Evolutionary conservation across 2,113 vertebrate genomes (phyloP), one percentile per base, ranked within the genome.

Genomic region (Sinocyclocheilus grahami): DNA sequence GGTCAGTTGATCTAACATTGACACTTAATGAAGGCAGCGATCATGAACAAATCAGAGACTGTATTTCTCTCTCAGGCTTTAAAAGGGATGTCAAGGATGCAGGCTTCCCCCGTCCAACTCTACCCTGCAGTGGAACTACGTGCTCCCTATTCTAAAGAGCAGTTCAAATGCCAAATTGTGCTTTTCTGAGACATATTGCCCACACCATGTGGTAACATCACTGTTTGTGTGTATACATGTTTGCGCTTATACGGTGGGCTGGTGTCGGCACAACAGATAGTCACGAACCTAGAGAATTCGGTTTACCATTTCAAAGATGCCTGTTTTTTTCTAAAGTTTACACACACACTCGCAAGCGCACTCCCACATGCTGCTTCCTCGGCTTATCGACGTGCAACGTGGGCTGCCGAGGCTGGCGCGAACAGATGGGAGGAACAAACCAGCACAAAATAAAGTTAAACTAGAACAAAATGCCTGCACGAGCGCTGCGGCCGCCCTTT

Each of bases 401-500:
- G 95, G 95, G 94, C 92, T 92, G 94, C 80, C 86, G 92, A 94
- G 92, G 90, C 93, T 93, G 91, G 92, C 92, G 91, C 87, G 93
- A 95, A 95, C 95, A 95, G 95, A 96, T 95, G 95, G 94, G 94
- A 95, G 92, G 94, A 95, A 88, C 86, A 89, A 91, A 94, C 93
- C 93, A 90, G 91, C 91, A 91, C 92, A 94, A 95, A 95, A 95
- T 94, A 95, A 95, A 96, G 95, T 95, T 95, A 95, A 95, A 95
- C 93, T 95, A 96, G 96, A 97, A 96, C 96, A 96, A 96, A 98
- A 97, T 96, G 95, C 96, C 95, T 96, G 93, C 94, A 93, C 91
- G 92, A 94, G 93, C 95, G 93, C 95, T 92, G 95, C 93, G 92
- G 92, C 95, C 95, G 96, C 97, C 97, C 98, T 99, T 97, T 99